Evolutionary conservation across 2,888 invertebrate genomes (phyloP), one percentile per base, ranked within the genome.

Genomic region (Yponomeuta evonymella): DNA sequence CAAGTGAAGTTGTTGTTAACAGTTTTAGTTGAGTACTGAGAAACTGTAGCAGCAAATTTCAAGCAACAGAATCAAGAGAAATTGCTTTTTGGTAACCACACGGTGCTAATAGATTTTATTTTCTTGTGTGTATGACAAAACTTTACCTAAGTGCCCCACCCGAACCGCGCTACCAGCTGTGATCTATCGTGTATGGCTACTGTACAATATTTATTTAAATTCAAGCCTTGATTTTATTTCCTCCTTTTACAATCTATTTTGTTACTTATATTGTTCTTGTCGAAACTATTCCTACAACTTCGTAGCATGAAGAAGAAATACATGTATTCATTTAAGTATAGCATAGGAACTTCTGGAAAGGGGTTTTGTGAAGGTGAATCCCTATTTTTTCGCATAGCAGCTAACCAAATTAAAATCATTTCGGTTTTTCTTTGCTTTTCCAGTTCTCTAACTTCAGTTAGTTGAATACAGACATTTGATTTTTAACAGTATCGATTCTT

Each of bases 71-170:
- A 48, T 83, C 75, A 82, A 82, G 85, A 89, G 81, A 86, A 78
- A 82, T 79, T 80, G 93, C 93, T 93, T 93, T 83, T 93, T 92
- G 92, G 92, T 87, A 81, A 89, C 82, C 81, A 91, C 91, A 90
- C 89, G 87, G 82, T 84, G 91, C 90, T 90, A 89, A 82, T 86
- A 62, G 65, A 30, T 80, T 89, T 58, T 87, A 83, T 89, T 79
- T 66, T 86, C 85, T 81, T 78, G 85, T 89, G 86, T 79, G 80
- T 88, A 85, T 86, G 81, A 85, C 79, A 76, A 85, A 79, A 81
- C 15, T 65, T 67, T 79, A 43, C 43, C 43, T 43, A 80, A 84
- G 79, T 85, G 83, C 86, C 89, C 88, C 81, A 79, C 82, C 89
- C 85, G 81, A 89, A 89, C 90, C 88, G 85, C 86, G 85, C 86